Conservation (phyloP, 2,113 vertebrate genomes). For the Bubo bubo region DNA sequence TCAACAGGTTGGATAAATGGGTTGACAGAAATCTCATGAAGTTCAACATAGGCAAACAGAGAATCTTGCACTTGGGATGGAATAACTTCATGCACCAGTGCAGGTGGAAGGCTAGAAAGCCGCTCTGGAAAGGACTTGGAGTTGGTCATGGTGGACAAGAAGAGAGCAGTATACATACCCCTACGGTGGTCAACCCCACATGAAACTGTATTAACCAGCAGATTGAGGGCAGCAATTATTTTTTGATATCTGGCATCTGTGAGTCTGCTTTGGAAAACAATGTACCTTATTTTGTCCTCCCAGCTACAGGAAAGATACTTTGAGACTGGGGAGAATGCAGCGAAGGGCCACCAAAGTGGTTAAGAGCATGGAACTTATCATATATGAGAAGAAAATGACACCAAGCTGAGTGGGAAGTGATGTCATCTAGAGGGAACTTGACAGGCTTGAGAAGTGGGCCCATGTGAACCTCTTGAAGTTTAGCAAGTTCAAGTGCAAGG, state of each 20-base stretch:
- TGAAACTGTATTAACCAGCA: background rate
- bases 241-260: background rate
- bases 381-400: background rate
- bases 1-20: background rate
- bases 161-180: background rate
- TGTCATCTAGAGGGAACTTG: background rate
- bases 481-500: background rate
- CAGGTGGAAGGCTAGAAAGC: background rate
- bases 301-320: background rate
- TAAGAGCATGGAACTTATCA: background rate
- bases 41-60: background rate
- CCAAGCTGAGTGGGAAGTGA: background rate
- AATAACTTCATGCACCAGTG: background rate
- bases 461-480: background rate
- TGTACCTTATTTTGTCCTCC: background rate
- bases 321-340: background rate
- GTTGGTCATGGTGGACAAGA: background rate
- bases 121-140: background rate
- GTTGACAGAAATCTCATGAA: background rate
- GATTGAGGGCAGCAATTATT: background rate
- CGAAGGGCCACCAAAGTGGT: background rate
- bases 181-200: accelerated
- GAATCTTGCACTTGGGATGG: background rate
- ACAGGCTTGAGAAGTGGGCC: background rate
- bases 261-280: background rate